Base-by-base conservation (phyloP, 2,888 invertebrate genomes). In the Notodonta dromedarius region DNA sequence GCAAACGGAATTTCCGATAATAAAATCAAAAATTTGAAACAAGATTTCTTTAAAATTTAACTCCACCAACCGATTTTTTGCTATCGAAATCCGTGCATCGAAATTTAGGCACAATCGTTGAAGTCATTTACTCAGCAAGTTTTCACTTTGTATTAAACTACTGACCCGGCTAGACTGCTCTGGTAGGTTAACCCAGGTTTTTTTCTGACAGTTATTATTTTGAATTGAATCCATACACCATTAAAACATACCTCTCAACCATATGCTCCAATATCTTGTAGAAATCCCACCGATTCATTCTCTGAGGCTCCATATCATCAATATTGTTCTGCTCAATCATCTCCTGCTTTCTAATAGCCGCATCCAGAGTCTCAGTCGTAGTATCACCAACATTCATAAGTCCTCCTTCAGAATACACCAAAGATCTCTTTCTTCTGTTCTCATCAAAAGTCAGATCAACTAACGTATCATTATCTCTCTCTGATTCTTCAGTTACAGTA, bases 241-340 rank as follows among this genome's bases (percentile, higher is more conserved):
- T n/a, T 13, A 5, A 4, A 50, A 44, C 58, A 80, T 86, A 95
- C 95, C 94, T 93, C 77, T 94, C 93, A 46, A 93, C 91, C 84
- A 95, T 94, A 56, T 94, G 93, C 69, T 95, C 95, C 24, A 96
- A 80, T 48, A 94, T 87, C 83, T 94, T 95, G 83, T 96, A 96
- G 67, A 96, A 93, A 74, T 94, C 95, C 96, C 96, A 96, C 79
- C 95, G 85, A 59, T 93, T 93, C 89, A 93, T 92, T 74, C 88
- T 84, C 61, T 90, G 90, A 0, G 90, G 88, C 65, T 89, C 90
- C 56, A 83, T 71, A 9, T 83, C 76, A 57, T 83, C 83, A 50
- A 82, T 57, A 62, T 83, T 79, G 66, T 88, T 85, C 14, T 78
- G 73, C 71, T 94, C 94, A 50, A 92, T 89, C 59, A 89, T 71